Evolutionary conservation across 2,113 vertebrate species (phyloP).

Genomic region (Cervus canadensis): DNA sequence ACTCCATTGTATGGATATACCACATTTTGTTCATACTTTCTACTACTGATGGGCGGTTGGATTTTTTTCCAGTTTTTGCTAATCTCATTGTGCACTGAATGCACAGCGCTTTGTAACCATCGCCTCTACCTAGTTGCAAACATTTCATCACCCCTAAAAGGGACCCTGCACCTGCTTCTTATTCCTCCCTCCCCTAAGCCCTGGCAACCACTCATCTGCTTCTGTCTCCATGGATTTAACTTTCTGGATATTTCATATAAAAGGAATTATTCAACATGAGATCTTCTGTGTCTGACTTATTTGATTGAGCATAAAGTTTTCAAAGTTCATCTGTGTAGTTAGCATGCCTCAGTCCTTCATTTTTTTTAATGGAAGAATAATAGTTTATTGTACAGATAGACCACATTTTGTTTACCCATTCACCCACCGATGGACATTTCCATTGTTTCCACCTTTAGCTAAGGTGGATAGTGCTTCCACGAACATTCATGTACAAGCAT

Average conservation of each 20-base stretch:
- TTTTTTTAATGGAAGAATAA: not conserved
- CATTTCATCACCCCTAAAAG: not conserved
- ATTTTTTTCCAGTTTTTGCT: not conserved
- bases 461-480: not conserved
- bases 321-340: not conserved
- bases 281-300: not conserved
- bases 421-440: not conserved
- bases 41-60: not conserved
- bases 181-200: not conserved
- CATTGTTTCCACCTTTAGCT: not conserved
- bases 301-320: not conserved
- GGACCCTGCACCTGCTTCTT: not conserved
- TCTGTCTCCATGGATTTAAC: not conserved
- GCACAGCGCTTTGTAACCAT: not conserved
- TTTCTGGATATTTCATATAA: not conserved
- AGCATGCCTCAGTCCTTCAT: not conserved
- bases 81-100: not conserved
- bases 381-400: not conserved
- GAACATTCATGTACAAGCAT: not conserved
- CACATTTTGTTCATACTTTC: no score
- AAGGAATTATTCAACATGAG: not conserved
- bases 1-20: no score
- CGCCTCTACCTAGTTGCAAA: not conserved
- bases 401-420: not conserved
- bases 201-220: not conserved